phyloP scores from a whole-genome alignment of 2,888 invertebrate genomes.

The Dynastes hyllus region DNA sequence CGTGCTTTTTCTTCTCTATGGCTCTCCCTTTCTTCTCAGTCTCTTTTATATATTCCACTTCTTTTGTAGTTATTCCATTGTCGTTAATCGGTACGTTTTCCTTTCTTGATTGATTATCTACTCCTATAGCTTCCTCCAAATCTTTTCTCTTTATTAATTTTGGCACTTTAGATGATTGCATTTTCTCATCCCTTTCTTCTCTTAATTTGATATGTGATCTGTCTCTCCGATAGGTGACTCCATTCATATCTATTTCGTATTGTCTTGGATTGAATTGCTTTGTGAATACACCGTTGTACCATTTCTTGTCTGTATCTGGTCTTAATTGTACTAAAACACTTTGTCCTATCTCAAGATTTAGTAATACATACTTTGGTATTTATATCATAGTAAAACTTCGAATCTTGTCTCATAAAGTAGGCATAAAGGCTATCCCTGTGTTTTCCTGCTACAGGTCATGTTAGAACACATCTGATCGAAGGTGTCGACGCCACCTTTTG shows the following conservation, averaged over 20 bases:
- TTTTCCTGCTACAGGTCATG: too few relatives aligned
- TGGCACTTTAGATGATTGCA: neutral
- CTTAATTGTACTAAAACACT: neutral
- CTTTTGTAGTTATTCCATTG: constrained; percentile 2
- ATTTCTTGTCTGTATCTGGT: constrained; percentile 5
- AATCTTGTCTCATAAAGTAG: neutral
- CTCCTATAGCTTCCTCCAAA: neutral
- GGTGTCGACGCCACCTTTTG: too few relatives aligned
- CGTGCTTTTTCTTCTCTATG: too few relatives aligned
- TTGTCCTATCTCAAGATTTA: constrained; percentile 1
- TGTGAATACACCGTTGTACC: neutral
- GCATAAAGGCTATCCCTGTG: too few relatives aligned
- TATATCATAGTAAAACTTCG: neutral
- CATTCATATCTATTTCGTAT: constrained; percentile 12
- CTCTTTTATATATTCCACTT: neutral
- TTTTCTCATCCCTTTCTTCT: neutral
- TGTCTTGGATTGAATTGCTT: constrained; percentile 4
- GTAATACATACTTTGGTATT: constrained; percentile 1
- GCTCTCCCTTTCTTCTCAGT: neutral
- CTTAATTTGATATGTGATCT: constrained; percentile 1
- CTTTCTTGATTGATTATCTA: neutral
- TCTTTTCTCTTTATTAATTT: neutral
- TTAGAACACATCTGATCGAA: too few relatives aligned
- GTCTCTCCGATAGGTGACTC: constrained; percentile 7
- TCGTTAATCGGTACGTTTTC: neutral